A percentile compares a stretch with the other conserved stretches of the same genome.
phyloP scores from a whole-genome alignment of 2,797 vertebrate genomes.

The Galaxias olidus region DNA sequence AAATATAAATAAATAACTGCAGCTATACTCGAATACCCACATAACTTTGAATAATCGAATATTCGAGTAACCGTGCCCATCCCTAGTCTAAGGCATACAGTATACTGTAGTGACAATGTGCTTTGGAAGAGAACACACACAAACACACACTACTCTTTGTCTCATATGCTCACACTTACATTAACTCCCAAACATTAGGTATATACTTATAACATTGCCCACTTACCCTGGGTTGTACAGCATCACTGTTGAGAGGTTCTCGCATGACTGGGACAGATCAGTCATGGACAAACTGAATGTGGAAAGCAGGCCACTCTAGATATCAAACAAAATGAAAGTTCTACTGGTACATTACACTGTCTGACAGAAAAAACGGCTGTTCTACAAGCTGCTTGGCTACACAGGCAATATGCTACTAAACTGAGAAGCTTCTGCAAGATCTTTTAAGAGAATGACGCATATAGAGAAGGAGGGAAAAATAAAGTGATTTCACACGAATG shows the following conservation, averaged over 20 bases:
- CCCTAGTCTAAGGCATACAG: too few relatives aligned
- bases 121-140: background rate
- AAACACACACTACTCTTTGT: background rate
- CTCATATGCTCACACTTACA: background rate
- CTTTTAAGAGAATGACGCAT: background rate
- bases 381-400: too few relatives aligned
- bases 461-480: background rate
- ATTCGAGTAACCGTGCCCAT: too few relatives aligned
- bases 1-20: too few relatives aligned
- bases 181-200: conserved; percentile 1
- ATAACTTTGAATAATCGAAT: too few relatives aligned
- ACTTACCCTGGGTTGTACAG: conserved; percentile 95
- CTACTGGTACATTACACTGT: too few relatives aligned
- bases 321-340: background rate
- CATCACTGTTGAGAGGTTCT: conserved; percentile 93
- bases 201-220: background rate
- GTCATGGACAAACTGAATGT: conserved; percentile 96
- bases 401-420: too few relatives aligned
- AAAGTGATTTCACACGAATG: conserved; percentile 2
- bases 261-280: conserved; percentile 91
- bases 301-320: conserved; percentile 89
- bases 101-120: too few relatives aligned
- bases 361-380: too few relatives aligned
- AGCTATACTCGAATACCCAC: too few relatives aligned
- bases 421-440: too few relatives aligned